Evolutionary conservation across 1,140 invertebrate genomes (phyloP).

Genomic region (Cotesia glomerata): DNA sequence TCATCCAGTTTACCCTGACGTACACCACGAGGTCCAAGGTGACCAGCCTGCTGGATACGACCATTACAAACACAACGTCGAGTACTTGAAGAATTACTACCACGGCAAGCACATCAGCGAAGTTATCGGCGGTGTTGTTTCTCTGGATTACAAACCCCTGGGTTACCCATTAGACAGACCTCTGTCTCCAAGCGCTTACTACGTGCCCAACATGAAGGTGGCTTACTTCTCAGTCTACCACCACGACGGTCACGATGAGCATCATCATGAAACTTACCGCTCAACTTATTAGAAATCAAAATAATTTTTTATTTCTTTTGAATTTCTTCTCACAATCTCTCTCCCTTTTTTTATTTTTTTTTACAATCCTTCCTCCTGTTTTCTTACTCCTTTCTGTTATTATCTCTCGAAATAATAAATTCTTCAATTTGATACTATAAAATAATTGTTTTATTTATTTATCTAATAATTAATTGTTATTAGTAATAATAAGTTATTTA

Average conservation of each 20-base stretch:
- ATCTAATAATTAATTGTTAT: background rate
- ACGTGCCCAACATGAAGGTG: constrained; percentile 58
- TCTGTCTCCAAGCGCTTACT: constrained; percentile 50
- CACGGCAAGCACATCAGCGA: constrained; percentile 44
- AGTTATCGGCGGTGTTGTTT: constrained; percentile 53
- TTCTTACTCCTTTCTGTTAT: too few relatives aligned
- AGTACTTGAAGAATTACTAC: constrained; percentile 44
- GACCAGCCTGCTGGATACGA: constrained; percentile 32
- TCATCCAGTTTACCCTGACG: too few relatives aligned
- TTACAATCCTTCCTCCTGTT: background rate
- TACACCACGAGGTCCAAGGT: background rate
- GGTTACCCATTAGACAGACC: constrained; percentile 65
- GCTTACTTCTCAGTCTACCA: constrained; percentile 59
- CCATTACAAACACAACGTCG: constrained; percentile 24
- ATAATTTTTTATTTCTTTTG: background rate
- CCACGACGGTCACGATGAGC: constrained; percentile 40
- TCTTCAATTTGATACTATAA: constrained; percentile 2
- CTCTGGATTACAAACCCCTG: constrained; percentile 57
- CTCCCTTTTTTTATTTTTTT: background rate
- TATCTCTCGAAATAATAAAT: background rate
- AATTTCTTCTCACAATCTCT: background rate
- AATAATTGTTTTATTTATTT: constrained; percentile 9
- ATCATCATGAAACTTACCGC: background rate
- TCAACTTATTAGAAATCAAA: too few relatives aligned
- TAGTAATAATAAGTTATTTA: background rate